Conservation (phyloP, 1,140 invertebrate species). For the Megalonaias nervosa region DNA sequence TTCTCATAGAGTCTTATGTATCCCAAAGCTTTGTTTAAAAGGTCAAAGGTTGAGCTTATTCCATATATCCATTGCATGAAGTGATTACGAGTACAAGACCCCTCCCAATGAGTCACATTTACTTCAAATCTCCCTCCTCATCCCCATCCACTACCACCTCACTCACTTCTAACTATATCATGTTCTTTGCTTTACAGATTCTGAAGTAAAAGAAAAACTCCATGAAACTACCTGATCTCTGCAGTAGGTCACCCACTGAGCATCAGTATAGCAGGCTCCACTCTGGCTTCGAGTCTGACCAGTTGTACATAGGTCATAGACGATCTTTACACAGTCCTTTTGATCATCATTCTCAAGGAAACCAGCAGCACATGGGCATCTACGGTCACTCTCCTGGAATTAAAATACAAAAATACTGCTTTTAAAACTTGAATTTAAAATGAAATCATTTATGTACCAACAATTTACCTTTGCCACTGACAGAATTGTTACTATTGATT, state of each 20-base stretch:
- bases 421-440: neutral
- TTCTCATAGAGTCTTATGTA: too few relatives aligned
- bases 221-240: slow-evolving; percentile 28
- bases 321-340: slow-evolving; percentile 63
- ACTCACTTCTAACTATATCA: too few relatives aligned
- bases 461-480: neutral
- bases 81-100: too few relatives aligned
- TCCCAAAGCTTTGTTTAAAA: too few relatives aligned
- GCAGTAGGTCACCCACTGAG: slow-evolving; percentile 54
- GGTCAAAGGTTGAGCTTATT: too few relatives aligned
- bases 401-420: slow-evolving; percentile 8
- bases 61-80: too few relatives aligned
- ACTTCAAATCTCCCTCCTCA: too few relatives aligned
- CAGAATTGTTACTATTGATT: too few relatives aligned
- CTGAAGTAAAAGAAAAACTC: too few relatives aligned
- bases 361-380: slow-evolving; percentile 61
- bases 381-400: slow-evolving; percentile 60
- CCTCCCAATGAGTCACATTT: too few relatives aligned
- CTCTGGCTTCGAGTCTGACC: slow-evolving; percentile 53
- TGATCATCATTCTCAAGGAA: slow-evolving; percentile 44
- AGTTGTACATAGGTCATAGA: slow-evolving; percentile 57
- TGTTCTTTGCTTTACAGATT: too few relatives aligned
- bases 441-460: neutral
- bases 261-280: slow-evolving; percentile 55
- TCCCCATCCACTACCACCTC: too few relatives aligned